Conservation (phyloP, 1,140 invertebrate genomes). For the Drosophila seguyi region DNA sequence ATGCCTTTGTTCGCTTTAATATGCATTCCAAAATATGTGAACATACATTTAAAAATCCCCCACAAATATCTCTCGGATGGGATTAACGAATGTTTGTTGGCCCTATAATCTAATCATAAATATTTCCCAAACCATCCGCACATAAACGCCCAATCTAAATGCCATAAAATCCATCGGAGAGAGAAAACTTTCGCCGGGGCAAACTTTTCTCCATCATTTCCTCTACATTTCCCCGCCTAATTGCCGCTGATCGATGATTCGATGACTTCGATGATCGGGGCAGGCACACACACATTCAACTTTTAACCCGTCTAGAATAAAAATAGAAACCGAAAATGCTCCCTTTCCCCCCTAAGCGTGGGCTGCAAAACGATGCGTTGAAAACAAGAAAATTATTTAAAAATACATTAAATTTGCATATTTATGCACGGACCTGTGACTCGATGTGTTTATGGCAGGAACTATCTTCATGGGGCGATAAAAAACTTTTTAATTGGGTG, state of each 20-base stretch:
- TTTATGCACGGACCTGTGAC: constrained; percentile 68
- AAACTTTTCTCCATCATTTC: constrained; percentile 50
- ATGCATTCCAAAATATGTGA: constrained; percentile 37
- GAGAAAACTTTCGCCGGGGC: constrained; percentile 66
- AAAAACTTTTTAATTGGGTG: constrained; percentile 78
- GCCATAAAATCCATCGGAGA: constrained; percentile 59
- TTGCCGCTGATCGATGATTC: constrained; percentile 67
- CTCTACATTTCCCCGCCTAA: constrained; percentile 31
- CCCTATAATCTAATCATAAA: constrained; percentile 65
- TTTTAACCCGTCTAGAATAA: constrained; percentile 76
- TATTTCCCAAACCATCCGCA: constrained; percentile 61
- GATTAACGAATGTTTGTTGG: constrained; percentile 38
- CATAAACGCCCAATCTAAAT: constrained; percentile 77
- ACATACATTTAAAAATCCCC: constrained; percentile 14
- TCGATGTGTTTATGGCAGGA: constrained; percentile 70
- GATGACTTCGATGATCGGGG: constrained; percentile 54
- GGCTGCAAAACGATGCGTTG: constrained; percentile 64
- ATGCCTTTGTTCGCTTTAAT: constrained; percentile 1
- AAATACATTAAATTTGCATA: constrained; percentile 78
- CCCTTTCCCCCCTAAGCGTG: constrained; percentile 44
- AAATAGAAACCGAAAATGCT: constrained; percentile 38
- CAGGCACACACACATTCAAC: constrained; percentile 52
- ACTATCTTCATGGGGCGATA: constrained; percentile 72
- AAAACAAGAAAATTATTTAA: constrained; percentile 75
- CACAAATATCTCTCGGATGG: constrained; percentile 26